These are phyloP conservation scores for Sebastes iracundus DNA, from an alignment of 2,797 vertebrate genomes.

Conservation along the genomic window DNA sequence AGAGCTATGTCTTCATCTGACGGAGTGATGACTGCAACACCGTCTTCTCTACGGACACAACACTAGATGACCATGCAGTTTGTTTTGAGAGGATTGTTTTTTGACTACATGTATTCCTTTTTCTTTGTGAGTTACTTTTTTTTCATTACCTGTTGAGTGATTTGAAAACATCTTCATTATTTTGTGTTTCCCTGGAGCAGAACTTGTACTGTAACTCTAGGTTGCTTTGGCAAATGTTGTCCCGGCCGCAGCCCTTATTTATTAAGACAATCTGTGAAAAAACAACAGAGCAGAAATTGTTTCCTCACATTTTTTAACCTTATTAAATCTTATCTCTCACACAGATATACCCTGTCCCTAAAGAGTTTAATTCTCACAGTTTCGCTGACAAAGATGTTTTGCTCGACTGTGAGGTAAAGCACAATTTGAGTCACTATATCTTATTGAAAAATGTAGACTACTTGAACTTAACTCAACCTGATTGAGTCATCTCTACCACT, in stretches of 20 bases:
- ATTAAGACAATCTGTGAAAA: constrained; percentile 85
- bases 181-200: constrained; percentile 84
- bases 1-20: constrained; percentile 89
- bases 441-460: too few species aligned
- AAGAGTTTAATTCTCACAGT: background rate
- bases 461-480: too few species aligned
- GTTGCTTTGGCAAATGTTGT: constrained; percentile 92
- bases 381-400: background rate
- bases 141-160: constrained; percentile 84
- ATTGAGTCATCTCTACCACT: too few species aligned
- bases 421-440: too few species aligned
- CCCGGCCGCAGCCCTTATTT: constrained; percentile 89
- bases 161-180: constrained; percentile 84
- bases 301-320: too few species aligned
- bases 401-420: too few species aligned
- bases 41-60: constrained; percentile 77
- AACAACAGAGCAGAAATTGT: background rate
- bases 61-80: background rate
- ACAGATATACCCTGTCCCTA: background rate
- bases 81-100: too few species aligned
- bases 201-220: constrained; percentile 88
- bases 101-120: background rate
- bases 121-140: too few species aligned
- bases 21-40: constrained; percentile 85
- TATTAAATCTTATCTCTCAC: too few species aligned